Percentiles rank a stretch among this genome's conserved stretches.
phyloP scores from a whole-genome alignment of 2,113 vertebrate genomes.

The Platichthys flesus region DNA sequence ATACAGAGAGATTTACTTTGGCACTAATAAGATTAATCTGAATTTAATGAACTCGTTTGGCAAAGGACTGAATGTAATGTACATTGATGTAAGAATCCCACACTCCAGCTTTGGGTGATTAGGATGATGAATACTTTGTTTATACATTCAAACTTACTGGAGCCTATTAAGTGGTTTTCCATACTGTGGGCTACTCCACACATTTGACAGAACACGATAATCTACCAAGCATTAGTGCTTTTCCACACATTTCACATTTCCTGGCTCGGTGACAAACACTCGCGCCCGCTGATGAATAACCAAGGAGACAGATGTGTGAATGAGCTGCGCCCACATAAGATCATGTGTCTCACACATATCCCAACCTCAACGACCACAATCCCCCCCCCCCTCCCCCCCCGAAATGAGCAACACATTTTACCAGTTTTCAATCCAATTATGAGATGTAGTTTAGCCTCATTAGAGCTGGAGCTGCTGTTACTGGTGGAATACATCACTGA shows the following conservation, averaged over 20 bases:
- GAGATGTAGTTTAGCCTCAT: neutral
- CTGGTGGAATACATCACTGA: neutral
- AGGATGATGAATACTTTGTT: neutral
- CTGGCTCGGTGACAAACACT: neutral
- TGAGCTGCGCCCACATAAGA: slow-evolving; percentile 24
- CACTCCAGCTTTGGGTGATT: neutral
- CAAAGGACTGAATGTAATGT: neutral
- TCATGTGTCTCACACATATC: slow-evolving; percentile 1
- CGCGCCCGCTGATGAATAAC: slow-evolving; percentile 14
- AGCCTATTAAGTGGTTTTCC: no score
- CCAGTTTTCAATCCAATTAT: neutral
- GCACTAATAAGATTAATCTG: neutral
- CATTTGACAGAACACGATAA: no score
- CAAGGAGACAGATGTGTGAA: slow-evolving; percentile 44
- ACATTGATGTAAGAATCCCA: neutral
- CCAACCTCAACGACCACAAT: slow-evolving; percentile 13
- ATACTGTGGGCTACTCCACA: no score
- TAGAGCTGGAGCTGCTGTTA: neutral
- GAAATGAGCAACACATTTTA: slow-evolving; percentile 1
- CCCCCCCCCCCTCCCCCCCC: neutral
- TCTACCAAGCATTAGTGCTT: neutral
- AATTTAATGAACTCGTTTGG: neutral
- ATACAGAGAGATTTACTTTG: neutral
- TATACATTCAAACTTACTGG: neutral
- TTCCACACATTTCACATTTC: neutral